These are phyloP conservation scores for Sanderia malayensis DNA, from an alignment of 30 jellyfish, hydroid and myxozoan genomes.

Conservation along the genomic window DNA sequence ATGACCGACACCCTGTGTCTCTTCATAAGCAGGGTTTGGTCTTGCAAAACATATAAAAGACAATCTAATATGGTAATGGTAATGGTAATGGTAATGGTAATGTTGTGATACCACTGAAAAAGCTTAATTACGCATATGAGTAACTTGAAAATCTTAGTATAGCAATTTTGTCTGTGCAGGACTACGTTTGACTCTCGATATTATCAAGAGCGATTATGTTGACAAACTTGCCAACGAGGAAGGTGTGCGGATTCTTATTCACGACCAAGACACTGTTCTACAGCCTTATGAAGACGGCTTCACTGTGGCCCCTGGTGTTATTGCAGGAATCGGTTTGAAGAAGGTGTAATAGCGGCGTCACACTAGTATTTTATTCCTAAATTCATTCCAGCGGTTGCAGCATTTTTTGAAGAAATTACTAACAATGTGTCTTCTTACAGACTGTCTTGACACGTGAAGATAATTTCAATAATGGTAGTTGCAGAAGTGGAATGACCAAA, in stretches of 20 bases:
- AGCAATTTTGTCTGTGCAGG: conserved; percentile 2
- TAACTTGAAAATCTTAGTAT: neutral
- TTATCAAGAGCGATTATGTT: conserved; percentile 15
- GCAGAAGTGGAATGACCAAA: conserved; percentile 12
- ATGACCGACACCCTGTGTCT: too few species aligned
- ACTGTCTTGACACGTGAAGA: conserved; percentile 26
- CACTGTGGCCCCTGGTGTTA: conserved; percentile 46
- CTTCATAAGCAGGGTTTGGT: too few species aligned
- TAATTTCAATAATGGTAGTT: conserved; percentile 26
- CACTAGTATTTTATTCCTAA: neutral
- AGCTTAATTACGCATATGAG: neutral
- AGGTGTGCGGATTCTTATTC: conserved; percentile 30
- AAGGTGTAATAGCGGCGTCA: conserved; percentile 11
- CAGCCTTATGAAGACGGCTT: conserved; percentile 32
- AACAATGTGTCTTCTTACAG: neutral
- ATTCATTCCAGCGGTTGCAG: neutral
- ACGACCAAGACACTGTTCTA: conserved; percentile 22
- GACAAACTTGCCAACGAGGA: conserved; percentile 6
- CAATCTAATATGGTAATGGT: too few species aligned
- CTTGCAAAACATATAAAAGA: too few species aligned
- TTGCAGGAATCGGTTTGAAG: conserved; percentile 28
- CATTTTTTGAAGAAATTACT: neutral
- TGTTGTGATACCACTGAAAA: neutral
- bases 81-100: too few species aligned
- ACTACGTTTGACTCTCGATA: conserved; percentile 8